phyloP scores from a whole-genome alignment of 2,888 invertebrate species.

The Leptopilina myrica region DNA sequence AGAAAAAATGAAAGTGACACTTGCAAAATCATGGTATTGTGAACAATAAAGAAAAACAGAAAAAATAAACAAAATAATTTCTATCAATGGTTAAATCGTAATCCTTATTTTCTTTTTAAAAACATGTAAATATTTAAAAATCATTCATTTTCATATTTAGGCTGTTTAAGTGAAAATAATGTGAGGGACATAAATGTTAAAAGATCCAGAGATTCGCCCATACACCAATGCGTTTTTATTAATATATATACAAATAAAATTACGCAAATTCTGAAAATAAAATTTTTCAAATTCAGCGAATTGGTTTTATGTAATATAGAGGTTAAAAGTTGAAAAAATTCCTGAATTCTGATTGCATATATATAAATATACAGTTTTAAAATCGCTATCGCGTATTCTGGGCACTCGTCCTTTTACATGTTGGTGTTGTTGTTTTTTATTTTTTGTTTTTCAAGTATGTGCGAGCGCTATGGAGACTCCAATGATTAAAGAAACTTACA shows the following conservation, averaged over 20 bases:
- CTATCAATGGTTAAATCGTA: no score
- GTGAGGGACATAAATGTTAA: no score
- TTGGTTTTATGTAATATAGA: not conserved
- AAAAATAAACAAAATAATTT: no score
- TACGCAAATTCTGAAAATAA: not conserved
- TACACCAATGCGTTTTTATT: no score
- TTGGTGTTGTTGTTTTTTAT: not conserved
- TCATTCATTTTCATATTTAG: no score
- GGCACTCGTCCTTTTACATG: not conserved
- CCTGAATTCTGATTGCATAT: not conserved
- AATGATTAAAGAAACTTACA: not conserved
- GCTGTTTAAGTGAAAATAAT: no score
- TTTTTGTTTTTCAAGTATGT: not conserved
- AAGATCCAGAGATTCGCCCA: no score
- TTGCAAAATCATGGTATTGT: no score
- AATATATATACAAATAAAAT: not conserved
- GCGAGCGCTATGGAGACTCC: not conserved
- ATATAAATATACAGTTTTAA: slow-evolving; percentile 1
- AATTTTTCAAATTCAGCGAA: not conserved
- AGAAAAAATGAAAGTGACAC: no score
- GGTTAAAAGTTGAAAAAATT: not conserved
- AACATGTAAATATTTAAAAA: no score
- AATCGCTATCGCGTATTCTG: slow-evolving; percentile 18
- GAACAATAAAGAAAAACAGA: no score
- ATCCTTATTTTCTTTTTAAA: no score